Evolutionary conservation across 2,888 invertebrate species (phyloP).

Genomic region (Caenorhabditis sulstoni): DNA sequence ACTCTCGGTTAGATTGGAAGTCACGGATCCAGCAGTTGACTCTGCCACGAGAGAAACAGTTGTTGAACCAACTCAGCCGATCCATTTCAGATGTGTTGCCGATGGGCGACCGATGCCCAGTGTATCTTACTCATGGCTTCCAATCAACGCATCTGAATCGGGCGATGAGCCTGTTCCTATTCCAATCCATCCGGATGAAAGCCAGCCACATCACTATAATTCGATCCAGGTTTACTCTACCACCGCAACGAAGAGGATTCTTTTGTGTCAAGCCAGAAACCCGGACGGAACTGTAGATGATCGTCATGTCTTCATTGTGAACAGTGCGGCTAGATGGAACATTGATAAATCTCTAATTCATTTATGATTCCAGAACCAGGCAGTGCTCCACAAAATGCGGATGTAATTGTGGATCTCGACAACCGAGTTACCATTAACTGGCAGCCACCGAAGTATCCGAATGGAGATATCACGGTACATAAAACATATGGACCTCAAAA

Average conservation of each 20-base stretch:
- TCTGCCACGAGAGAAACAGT: constrained; percentile 66
- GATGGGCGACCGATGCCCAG: constrained; percentile 79
- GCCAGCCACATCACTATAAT: constrained; percentile 73
- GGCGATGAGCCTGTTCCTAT: constrained; percentile 78
- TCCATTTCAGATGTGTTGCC: constrained; percentile 79
- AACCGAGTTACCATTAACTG: constrained; percentile 78
- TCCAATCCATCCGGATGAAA: constrained; percentile 66
- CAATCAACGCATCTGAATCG: constrained; percentile 72
- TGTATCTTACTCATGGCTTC: constrained; percentile 79
- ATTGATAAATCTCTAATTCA: neutral
- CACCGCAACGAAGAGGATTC: constrained; percentile 73
- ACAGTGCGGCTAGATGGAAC: constrained; percentile 65
- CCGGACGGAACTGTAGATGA: constrained; percentile 77
- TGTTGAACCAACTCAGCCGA: constrained; percentile 77
- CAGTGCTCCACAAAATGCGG: constrained; percentile 74
- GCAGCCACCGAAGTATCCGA: constrained; percentile 77
- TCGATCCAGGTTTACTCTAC: constrained; percentile 76
- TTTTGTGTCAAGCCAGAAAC: constrained; percentile 79
- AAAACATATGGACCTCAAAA: no score
- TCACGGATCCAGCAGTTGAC: constrained; percentile 71
- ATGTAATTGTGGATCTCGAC: constrained; percentile 76
- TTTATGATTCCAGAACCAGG: constrained; percentile 76
- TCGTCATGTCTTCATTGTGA: constrained; percentile 74
- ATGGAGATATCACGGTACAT: constrained; percentile 75
- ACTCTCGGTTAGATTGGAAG: constrained; percentile 73